phyloP scores from a whole-genome alignment of 2,888 invertebrate genomes.

The Coleophora deauratella region DNA sequence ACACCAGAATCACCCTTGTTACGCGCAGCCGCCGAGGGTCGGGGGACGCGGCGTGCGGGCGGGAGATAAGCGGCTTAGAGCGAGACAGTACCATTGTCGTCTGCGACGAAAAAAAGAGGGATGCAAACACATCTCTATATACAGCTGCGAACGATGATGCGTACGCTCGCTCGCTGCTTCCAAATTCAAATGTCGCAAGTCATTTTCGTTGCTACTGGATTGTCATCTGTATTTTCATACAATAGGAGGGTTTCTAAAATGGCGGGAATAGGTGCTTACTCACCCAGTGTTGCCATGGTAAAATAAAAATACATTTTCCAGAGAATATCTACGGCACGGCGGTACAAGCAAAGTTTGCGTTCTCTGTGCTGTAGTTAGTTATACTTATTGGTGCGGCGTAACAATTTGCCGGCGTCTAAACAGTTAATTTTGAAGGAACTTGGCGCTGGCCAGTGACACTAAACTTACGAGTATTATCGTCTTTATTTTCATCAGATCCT shows the following conservation, averaged over 20 bases:
- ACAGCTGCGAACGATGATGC: slow-evolving; percentile 61
- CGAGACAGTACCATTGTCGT: slow-evolving; percentile 32
- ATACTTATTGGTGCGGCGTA: slow-evolving; percentile 30
- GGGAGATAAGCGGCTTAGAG: slow-evolving; percentile 69
- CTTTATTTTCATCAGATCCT: too few species aligned
- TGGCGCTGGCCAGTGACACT: slow-evolving; percentile 25
- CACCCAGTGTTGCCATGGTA: slow-evolving; percentile 31
- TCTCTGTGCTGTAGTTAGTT: slow-evolving; percentile 36
- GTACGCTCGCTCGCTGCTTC: slow-evolving; percentile 38
- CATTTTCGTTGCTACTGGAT: slow-evolving; percentile 8
- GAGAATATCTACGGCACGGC: slow-evolving; percentile 59
- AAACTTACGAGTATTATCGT: too few species aligned
- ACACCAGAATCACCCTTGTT: slow-evolving; percentile 45
- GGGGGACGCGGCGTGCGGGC: slow-evolving; percentile 63
- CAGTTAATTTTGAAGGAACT: slow-evolving; percentile 67
- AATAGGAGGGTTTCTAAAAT: slow-evolving; percentile 21
- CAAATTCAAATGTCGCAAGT: slow-evolving; percentile 33
- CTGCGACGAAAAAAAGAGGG: slow-evolving; percentile 26
- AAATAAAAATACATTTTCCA: slow-evolving; percentile 73
- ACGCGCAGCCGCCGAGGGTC: slow-evolving; percentile 52
- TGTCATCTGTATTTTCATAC: slow-evolving; percentile 13
- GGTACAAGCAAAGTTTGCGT: slow-evolving; percentile 67
- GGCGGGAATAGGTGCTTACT: slow-evolving; percentile 25
- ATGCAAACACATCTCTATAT: slow-evolving; percentile 47
- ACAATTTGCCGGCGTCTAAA: slow-evolving; percentile 59